A percentile compares a stretch with the other conserved stretches of the same genome.
These are phyloP conservation scores for Notothenia coriiceps DNA, from an alignment of 2,113 vertebrate genomes.

Conservation along the genomic window DNA sequence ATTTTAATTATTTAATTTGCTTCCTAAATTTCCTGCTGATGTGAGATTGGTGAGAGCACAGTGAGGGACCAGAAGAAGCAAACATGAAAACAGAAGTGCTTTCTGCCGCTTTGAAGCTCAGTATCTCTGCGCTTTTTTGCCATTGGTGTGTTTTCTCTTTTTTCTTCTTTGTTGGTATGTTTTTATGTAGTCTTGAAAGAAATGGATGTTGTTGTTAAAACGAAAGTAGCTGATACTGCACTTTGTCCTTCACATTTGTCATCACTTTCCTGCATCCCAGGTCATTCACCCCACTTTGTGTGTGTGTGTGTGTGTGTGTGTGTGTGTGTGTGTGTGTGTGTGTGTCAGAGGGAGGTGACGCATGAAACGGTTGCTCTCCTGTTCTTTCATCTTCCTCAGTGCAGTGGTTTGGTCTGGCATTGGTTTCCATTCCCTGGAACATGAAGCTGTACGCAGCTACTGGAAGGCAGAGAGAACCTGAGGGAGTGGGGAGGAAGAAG, in stretches of 20 bases:
- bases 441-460: conserved; percentile 52
- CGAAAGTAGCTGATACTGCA: conserved; percentile 17
- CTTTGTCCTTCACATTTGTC: conserved; percentile 2
- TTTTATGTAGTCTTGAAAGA: conserved; percentile 51
- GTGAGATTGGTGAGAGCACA: conserved; percentile 65
- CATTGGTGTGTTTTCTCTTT: not conserved
- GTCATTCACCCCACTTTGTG: conserved; percentile 4
- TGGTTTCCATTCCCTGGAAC: conserved; percentile 66
- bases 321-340: conserved; percentile 32
- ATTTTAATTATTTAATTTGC: conserved; percentile 58
- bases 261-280: not conserved
- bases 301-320: conserved; percentile 24
- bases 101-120: conserved; percentile 69
- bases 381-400: conserved; percentile 80
- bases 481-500: not conserved
- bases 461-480: conserved; percentile 22
- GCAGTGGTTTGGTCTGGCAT: conserved; percentile 74
- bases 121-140: conserved; percentile 53
- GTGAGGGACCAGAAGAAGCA: conserved; percentile 39
- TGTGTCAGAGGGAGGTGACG: conserved; percentile 54
- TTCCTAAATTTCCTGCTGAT: conserved; percentile 67
- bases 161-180: conserved; percentile 46
- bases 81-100: conserved; percentile 62
- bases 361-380: conserved; percentile 82
- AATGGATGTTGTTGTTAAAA: conserved; percentile 28